Evolutionary conservation across 2,113 vertebrate genomes (phyloP), one percentile per base, ranked within the genome.

Genomic region (Rhineura floridana): DNA sequence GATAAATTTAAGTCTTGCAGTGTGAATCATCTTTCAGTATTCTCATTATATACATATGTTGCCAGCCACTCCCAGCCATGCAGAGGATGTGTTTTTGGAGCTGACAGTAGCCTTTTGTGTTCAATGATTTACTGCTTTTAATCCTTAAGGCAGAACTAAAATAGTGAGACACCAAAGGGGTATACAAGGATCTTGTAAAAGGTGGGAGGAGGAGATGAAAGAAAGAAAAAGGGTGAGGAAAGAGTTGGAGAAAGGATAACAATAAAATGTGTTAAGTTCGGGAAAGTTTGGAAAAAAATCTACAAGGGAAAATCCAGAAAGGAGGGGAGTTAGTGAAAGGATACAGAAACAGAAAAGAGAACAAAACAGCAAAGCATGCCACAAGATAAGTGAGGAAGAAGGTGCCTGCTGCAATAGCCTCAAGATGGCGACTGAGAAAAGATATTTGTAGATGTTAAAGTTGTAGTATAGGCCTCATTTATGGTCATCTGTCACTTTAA

Each of bases 1-100:
- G 13, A 13, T 85, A 90, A 73, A 15, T 46, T 3, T 48, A 75
- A 85, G 73, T 1, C 0, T 7, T 75, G 30, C 15, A 86, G 3
- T 11, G 75, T 7, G 1, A 4, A 17, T 21, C 6, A 23, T 55
- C 3, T 17, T 6, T 69, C 21, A 91, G 69, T 72, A 11, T 0
- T 4, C 12, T 44, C 55, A 78, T 81, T 13, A 7, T 42, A 0
- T 1, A 0, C 44, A 77, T 30, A 2, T 10, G 55, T 59, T 36
- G 10, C 44, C 72, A 72, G 10, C 44, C 72, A 72, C 76, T 80
- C 25, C 13, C 62, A 75, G 17, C 2, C 86, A 9, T 78, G 0
- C 39, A 36, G 7, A 39, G 33, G 19, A 25, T 39, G 5, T 80
- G 23, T 17, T 17, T 83, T 6, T 52, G 48, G 6, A 65, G 50